phyloP scores from a whole-genome alignment of 2,113 vertebrate genomes.

The Phylloscopus trochiloides region DNA sequence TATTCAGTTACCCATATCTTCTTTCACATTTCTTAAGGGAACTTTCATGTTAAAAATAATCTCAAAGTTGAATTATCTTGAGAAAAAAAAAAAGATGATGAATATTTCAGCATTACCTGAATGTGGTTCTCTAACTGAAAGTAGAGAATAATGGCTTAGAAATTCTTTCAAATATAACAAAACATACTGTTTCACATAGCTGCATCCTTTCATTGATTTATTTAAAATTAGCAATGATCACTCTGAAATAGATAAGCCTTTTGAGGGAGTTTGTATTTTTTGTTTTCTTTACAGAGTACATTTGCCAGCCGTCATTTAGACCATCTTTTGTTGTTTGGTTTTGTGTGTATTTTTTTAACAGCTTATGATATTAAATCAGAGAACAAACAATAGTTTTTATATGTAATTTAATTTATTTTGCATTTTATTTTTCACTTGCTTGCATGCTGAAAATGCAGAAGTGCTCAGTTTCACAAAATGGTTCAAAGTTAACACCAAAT shows the following conservation, averaged over 20 bases:
- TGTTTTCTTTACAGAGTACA: neutral
- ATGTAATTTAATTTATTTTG: neutral
- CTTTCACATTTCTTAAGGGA: neutral
- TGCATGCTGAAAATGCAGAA: neutral
- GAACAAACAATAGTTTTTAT: neutral
- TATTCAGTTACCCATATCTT: neutral
- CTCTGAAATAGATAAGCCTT: neutral
- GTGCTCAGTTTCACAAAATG: neutral
- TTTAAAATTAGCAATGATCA: neutral
- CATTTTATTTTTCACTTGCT: neutral
- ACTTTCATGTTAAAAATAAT: conserved; percentile 43
- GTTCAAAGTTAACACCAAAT: neutral
- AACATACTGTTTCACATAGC: neutral
- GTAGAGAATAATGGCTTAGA: neutral
- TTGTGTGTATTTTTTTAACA: neutral
- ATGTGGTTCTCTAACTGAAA: conserved; percentile 34
- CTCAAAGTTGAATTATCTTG: neutral
- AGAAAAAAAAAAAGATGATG: neutral
- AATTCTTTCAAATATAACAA: neutral
- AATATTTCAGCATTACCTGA: conserved; percentile 38
- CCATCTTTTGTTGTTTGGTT: neutral
- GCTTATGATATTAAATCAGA: neutral
- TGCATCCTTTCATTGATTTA: neutral
- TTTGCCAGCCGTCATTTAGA: neutral
- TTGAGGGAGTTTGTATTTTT: neutral